Percentiles rank a stretch among this genome's conserved stretches.
Conservation (phyloP, 1,140 invertebrate species). For the Bicyclus anynana region DNA sequence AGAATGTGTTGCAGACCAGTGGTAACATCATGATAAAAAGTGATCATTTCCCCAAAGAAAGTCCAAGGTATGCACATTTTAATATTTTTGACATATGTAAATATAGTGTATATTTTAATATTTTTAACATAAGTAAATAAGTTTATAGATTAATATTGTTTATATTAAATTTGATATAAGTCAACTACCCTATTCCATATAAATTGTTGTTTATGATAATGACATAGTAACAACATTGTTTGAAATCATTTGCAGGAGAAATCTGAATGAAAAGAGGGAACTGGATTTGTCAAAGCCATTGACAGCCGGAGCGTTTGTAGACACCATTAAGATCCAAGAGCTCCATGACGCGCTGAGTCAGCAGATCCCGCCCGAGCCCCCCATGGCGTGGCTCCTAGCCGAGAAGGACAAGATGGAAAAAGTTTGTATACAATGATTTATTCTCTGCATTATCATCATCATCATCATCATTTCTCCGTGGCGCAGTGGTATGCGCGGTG, state of each 20-base stretch:
- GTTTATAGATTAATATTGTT: too few species aligned
- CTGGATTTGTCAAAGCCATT: slow-evolving; percentile 60
- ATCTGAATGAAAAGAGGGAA: slow-evolving; percentile 50
- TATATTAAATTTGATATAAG: too few species aligned
- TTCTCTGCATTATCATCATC: too few species aligned
- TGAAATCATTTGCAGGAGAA: slow-evolving; percentile 45
- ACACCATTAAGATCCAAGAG: slow-evolving; percentile 52
- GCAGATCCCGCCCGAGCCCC: slow-evolving; percentile 57
- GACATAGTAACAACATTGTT: not conserved
- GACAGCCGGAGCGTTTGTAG: slow-evolving; percentile 63
- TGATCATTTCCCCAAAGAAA: slow-evolving; percentile 62
- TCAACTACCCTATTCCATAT: too few species aligned
- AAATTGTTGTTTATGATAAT: too few species aligned
- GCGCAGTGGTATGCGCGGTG: too few species aligned
- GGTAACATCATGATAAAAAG: slow-evolving; percentile 57
- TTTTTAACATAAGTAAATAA: too few species aligned
- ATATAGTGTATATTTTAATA: too few species aligned
- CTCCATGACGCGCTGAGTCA: slow-evolving; percentile 53
- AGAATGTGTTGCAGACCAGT: slow-evolving; percentile 19
- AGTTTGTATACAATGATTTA: slow-evolving; percentile 25
- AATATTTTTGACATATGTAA: too few species aligned
- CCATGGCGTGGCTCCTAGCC: slow-evolving; percentile 55
- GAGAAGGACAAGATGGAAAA: slow-evolving; percentile 60
- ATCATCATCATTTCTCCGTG: too few species aligned
- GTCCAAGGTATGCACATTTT: slow-evolving; percentile 44